Percentiles rank a stretch among this genome's conserved stretches.
These are phyloP conservation scores for Herpailurus yagouaroundi DNA, from an alignment of 2,113 vertebrate genomes.

Conservation along the genomic window DNA sequence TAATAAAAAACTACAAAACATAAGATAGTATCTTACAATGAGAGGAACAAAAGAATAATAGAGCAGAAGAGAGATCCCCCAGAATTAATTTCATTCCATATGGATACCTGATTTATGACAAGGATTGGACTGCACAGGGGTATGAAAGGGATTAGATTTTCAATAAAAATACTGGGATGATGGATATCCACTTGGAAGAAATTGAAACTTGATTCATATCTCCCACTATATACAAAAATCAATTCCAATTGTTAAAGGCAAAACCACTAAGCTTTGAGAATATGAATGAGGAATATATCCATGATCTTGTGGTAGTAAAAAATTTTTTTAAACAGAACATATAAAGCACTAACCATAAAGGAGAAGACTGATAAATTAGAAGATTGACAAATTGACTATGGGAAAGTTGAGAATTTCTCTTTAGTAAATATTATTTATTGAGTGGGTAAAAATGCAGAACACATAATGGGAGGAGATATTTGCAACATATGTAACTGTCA, in stretches of 20 bases:
- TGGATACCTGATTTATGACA: background rate
- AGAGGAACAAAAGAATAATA: background rate
- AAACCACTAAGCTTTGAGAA: constrained; percentile 10
- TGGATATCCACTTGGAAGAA: constrained; percentile 5
- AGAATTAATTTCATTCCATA: background rate
- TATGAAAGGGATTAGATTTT: background rate
- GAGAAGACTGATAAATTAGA: background rate
- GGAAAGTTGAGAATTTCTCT: background rate
- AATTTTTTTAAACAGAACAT: background rate
- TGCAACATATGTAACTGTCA: background rate
- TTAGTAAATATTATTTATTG: background rate
- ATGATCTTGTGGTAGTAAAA: background rate
- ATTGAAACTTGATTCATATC: constrained; percentile 38
- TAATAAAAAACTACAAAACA: background rate
- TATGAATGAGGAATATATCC: background rate
- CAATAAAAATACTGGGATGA: constrained; percentile 34
- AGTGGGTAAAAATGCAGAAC: background rate
- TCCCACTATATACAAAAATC: constrained; percentile 37
- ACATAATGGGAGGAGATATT: background rate
- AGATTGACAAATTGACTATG: background rate
- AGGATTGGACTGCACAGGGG: background rate
- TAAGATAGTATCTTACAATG: background rate
- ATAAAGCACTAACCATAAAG: background rate
- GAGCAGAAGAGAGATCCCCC: background rate
- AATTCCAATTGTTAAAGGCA: constrained; percentile 59